Evolutionary conservation across 1,140 invertebrate genomes (phyloP), one percentile per base, ranked within the genome.

Genomic region (Maniola jurtina): DNA sequence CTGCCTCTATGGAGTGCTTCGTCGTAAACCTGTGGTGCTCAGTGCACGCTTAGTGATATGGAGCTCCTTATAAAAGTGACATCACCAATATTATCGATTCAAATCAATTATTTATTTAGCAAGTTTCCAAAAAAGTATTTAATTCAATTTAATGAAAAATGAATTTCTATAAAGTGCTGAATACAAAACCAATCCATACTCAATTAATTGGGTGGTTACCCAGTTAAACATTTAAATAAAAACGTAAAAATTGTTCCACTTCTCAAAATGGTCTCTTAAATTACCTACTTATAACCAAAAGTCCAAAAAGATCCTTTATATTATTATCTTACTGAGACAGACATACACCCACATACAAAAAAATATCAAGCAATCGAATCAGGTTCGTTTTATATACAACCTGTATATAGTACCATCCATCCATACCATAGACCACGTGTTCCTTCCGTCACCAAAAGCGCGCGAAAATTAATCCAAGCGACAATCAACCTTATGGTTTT

Each of bases 401-500:
- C 57, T 61, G 64, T 66, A 55, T 25, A 25, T 61, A 55, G 15
- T 40, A 58, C 64, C 14, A 7, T 16, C 14, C 25, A 34, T 34
- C 52, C 52, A 55, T 57, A 34, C 64, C 57, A 59, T 58, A 70
- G 38, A 63, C 69, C 69, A 71, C 69, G 69, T 71, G 69, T 58
- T 52, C 13, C 35, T 48, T 38, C 35, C 35, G 34, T 57, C 40
- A 56, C 48, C 15, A 69, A 76, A 76, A 79, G 72, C 71, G 76
- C 76, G 76, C 76, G 73, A 73, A 76, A 76, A 68, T 16, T 34
- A 36, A 42, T 14, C 14, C 61, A 71, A 34, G 1, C 62, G 9
- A 68, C 58, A 57, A 15, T 57, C 9, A 14, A 56, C 61, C 65
- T 57, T 75, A 71, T 55, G 8, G 7, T 14, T 9, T 11, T 35